Evolutionary conservation across 1,140 invertebrate species (phyloP).

Genomic region (Conus ventricosus): DNA sequence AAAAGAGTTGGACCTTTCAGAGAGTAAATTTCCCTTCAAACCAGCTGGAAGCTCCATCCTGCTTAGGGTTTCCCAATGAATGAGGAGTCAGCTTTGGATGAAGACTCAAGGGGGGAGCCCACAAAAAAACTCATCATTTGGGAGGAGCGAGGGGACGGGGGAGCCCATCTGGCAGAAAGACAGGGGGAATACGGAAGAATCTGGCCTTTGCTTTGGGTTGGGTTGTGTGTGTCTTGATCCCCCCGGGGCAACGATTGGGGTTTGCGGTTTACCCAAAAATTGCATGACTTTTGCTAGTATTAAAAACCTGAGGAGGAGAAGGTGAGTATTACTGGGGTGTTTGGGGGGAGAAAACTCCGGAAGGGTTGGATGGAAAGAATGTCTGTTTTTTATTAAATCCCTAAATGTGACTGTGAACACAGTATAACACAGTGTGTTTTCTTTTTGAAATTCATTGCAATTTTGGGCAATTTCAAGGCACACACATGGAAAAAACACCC

Average conservation of each 20-base stretch:
- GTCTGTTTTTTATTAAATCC: too few relatives aligned
- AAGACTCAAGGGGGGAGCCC: too few relatives aligned
- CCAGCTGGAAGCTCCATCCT: neutral
- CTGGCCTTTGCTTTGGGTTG: constrained; percentile 55
- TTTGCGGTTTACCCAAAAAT: constrained; percentile 47
- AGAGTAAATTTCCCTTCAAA: constrained; percentile 50
- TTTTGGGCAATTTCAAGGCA: too few relatives aligned
- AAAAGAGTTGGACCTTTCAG: constrained; percentile 47
- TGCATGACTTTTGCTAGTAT: constrained; percentile 35
- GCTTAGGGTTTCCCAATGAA: neutral
- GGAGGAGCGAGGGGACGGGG: neutral
- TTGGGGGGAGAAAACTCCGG: too few relatives aligned
- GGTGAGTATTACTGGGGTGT: constrained; percentile 21
- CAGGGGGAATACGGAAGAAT: constrained; percentile 50
- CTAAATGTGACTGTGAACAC: too few relatives aligned
- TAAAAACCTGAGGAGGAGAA: constrained; percentile 46
- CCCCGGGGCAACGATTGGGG: constrained; percentile 44
- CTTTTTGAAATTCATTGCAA: too few relatives aligned
- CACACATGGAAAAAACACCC: too few relatives aligned
- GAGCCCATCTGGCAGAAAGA: constrained; percentile 44
- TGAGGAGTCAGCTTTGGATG: neutral
- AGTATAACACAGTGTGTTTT: too few relatives aligned
- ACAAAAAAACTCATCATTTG: neutral
- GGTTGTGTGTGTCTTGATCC: constrained; percentile 51
- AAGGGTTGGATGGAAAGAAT: too few relatives aligned